Base-by-base conservation (phyloP, 2,888 invertebrate genomes). In the Epistrophe grossulariae region DNA sequence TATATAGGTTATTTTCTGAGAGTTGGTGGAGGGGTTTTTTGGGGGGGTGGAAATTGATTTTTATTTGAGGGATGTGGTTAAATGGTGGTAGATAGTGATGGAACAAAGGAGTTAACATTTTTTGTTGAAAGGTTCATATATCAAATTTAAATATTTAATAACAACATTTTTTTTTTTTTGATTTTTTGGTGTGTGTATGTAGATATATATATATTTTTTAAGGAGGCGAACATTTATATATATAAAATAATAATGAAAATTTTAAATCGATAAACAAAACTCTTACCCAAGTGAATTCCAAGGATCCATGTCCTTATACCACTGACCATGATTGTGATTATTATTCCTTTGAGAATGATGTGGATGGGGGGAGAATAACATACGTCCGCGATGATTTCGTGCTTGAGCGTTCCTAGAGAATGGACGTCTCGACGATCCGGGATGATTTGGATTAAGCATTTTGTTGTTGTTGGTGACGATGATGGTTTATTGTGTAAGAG, bases 251-350 rank as follows among this genome's bases (percentile, higher is more conserved):
- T 11, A 60, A 28, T n/a, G 48, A 52, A 43, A 48, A 68, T 83
- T 24, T 24, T 59, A 73, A 87, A 88, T 88, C 81, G 89, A 85
- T 89, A 89, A 90, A 90, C 89, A 82, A 72, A 88, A 81, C 80
- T 91, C 93, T 92, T 92, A 93, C 93, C 93, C 92, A 90, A 92
- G 91, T 80, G 90, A 85, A 90, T 90, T 91, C 89, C 91, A 91
- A 76, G 89, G 88, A 78, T 91, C 91, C 88, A 90, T 88, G 90
- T 92, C 92, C 84, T 90, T 90, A 81, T 90, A 89, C 89, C 89
- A 89, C 83, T 89, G 90, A 78, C 89, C 89, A 88, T 89, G 89
- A 79, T 88, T 89, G 89, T 76, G 90, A 90, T 72, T 90, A 89
- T 76, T 90, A 89, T 81, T 90, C 89, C 81, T 90, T 79, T 91